Conservation (phyloP, 2,113 vertebrate genomes). For the Stegostoma tigrinum region DNA sequence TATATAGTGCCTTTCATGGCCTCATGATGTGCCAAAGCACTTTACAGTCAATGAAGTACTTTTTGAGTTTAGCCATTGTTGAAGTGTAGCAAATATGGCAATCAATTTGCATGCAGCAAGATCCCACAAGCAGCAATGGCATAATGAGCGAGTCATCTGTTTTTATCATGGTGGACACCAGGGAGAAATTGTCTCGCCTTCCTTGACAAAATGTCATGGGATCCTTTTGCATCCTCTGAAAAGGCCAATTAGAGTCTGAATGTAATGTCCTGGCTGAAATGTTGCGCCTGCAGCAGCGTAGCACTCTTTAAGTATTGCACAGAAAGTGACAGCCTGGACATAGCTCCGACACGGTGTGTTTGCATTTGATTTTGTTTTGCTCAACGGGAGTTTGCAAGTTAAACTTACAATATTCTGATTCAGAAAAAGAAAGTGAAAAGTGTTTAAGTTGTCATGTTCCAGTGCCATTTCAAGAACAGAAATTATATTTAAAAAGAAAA, state of each 20-base stretch:
- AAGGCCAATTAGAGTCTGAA: neutral
- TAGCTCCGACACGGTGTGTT: neutral
- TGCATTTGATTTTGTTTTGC: too few species aligned
- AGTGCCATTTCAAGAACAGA: too few species aligned
- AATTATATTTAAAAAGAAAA: too few species aligned
- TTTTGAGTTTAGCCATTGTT: neutral
- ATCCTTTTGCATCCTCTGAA: neutral
- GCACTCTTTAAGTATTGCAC: neutral
- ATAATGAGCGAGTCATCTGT: neutral
- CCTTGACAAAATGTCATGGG: neutral
- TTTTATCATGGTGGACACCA: neutral
- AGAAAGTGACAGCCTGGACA: neutral
- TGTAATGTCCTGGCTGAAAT: neutral
- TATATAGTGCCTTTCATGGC: neutral
- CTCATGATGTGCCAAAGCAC: neutral
- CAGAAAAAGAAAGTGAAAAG: neutral
- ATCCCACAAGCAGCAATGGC: neutral
- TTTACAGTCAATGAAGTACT: neutral
- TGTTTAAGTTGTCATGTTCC: too few species aligned
- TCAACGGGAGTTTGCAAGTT: neutral
- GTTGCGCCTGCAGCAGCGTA: neutral
- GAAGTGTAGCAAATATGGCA: neutral
- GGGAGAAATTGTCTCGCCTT: neutral
- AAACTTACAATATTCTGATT: neutral
- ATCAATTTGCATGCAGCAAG: neutral